Base-by-base conservation (phyloP, 2,797 vertebrate species). In the Craterocephalus amniculus region DNA sequence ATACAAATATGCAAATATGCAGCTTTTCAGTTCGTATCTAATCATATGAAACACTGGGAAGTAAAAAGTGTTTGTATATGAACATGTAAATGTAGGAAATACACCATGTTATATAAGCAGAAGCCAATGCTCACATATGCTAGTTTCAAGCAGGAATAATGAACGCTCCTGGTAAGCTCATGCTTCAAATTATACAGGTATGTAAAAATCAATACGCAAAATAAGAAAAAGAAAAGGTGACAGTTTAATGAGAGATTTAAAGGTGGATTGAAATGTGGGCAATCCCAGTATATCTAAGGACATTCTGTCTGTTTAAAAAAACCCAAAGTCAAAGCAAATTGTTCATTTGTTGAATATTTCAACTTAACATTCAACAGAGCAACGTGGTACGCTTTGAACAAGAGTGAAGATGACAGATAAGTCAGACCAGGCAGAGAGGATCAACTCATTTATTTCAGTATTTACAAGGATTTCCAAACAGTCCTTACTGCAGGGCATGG, bases 401-500 rank as follows among this genome's bases (percentile, higher is more conserved):
- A 70, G 36, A 55, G 14, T 59, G 13, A 51, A 56, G 64, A 63
- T 4, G 29, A 34, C 74, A 78, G 27, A 80, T 31, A 79, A 10
- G 24, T 13, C 9, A 79, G 74, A 81, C 57, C 32, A 58, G 80
- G 34, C 73, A 81, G 24, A 45, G 54, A 72, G 58, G 76, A 67
- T 86, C 60, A 34, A 82, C 70, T 8, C 57, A 87, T 92, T 91
- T 92, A 92, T 93, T 93, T 85, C 90, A 90, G 94, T 91, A 94
- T 95, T 93, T 94, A 95, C 95, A 96, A 91, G 77, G 84, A 93
- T 80, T 90, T 86, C 78, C 81, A 86, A 87, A 86, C 84, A 87
- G 74, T 81, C 88, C 78, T 94, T 93, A 89, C 92, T 93, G 92
- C 84, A 83, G 80, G 91, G 84, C 76, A 85, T 80, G 70, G 4